phyloP scores from a whole-genome alignment of 2,888 invertebrate species.

The Stenichneumon culpator region DNA sequence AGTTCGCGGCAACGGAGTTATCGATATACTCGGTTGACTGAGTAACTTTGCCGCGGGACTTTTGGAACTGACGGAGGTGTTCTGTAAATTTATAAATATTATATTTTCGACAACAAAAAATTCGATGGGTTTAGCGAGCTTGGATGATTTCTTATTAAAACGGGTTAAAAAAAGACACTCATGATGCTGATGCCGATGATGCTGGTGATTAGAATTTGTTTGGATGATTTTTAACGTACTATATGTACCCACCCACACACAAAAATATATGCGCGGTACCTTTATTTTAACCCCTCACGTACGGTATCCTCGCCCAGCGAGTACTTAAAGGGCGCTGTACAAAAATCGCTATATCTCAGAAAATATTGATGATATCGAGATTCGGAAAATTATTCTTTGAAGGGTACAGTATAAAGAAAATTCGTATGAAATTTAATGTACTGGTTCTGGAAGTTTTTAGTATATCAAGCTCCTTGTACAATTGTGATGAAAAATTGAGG shows the following conservation, averaged over 20 bases:
- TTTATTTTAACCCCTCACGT: background rate
- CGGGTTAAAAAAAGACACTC: background rate
- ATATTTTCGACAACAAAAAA: slow-evolving; percentile 59
- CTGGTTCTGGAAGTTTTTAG: too few species aligned
- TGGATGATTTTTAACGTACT: background rate
- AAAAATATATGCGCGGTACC: background rate
- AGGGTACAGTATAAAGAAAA: too few species aligned
- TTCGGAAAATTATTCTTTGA: too few species aligned
- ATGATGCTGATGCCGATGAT: background rate
- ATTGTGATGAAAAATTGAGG: too few species aligned
- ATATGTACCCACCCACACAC: background rate
- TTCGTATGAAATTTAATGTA: too few species aligned
- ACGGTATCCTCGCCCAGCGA: too few species aligned
- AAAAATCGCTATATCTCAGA: too few species aligned
- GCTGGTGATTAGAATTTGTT: background rate
- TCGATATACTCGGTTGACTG: slow-evolving; percentile 95
- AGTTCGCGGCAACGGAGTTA: slow-evolving; percentile 93
- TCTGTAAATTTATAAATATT: slow-evolving; percentile 77
- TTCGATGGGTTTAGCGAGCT: background rate
- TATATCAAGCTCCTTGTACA: background rate
- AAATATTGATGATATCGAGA: too few species aligned
- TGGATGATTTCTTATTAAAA: slow-evolving; percentile 1
- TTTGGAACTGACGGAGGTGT: slow-evolving; percentile 81
- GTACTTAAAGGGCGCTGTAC: too few species aligned
- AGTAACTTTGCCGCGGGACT: slow-evolving; percentile 85